Base-by-base conservation (phyloP, 2,113 vertebrate genomes). In the Halichoeres trimaculatus region DNA sequence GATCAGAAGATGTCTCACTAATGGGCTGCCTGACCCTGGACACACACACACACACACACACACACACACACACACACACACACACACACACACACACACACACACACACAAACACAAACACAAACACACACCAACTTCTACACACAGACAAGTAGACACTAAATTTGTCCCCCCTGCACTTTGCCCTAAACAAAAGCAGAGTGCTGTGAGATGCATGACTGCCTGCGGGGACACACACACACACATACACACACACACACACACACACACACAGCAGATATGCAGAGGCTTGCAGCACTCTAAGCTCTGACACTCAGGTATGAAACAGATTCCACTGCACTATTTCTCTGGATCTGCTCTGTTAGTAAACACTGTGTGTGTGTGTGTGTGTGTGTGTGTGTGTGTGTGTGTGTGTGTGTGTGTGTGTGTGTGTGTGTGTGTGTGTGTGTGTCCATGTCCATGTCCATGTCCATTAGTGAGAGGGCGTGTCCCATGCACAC, bases 221-320 rank as follows among this genome's bases (percentile, higher is more conserved):
- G 72, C 51, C 54, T 20, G 67, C 65, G 62, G 56, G 54, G 26
- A 63, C 58, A 58, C 20, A 71, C 26, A 52, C 54, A 77, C 53
- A 45, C 34, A 60, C 24, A 48, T 55, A 74, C 41, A 72, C 30
- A 58, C 48, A 55, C 47, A 78, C 54, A 47, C 35, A 58, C 30
- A 51, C 56, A 75, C 38, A 70, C 30, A 55, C 50, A 53, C 52
- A 40, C 30, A 66, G 48, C 30, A 65, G 86, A 89, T 90, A 78
- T 83, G 88, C 85, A 89, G 76, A 89, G 88, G 83, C 90, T 81
- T 85, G 91, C 82, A 80, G 45, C 43, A 17, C 30, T 41, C 62
- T 83, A 86, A 92, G 81, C 76, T 76, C 79, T 88, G 88, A 85
- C 85, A 86, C 36, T 77, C 78, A 91, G 85, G 90, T 91, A 90